These are phyloP conservation scores for Tupaia tana DNA, from an alignment of 2,113 vertebrate genomes.

Conservation along the genomic window DNA sequence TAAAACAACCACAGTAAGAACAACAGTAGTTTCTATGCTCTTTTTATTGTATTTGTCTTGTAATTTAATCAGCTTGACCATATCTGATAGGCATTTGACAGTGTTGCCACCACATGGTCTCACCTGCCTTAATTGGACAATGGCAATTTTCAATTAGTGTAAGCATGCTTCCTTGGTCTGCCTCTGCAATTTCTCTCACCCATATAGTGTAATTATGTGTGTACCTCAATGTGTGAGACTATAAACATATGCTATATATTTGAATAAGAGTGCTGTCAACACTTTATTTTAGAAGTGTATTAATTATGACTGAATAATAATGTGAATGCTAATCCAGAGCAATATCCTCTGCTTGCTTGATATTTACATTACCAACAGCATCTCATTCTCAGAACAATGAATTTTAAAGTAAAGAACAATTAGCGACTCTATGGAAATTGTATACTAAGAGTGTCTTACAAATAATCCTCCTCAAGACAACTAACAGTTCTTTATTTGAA, in stretches of 20 bases:
- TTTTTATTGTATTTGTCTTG: conserved; percentile 12
- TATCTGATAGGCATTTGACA: conserved; percentile 46
- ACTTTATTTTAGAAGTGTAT: conserved; percentile 73
- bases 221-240: conserved; percentile 75
- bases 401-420: conserved; percentile 69
- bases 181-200: conserved; percentile 68
- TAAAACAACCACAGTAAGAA: not conserved
- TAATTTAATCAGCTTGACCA: conserved; percentile 2
- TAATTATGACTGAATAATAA: conserved; percentile 79
- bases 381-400: conserved; percentile 65
- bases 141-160: conserved; percentile 63
- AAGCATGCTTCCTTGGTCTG: not conserved
- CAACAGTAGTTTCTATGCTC: not conserved
- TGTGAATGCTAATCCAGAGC: conserved; percentile 54
- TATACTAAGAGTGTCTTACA: conserved; percentile 43
- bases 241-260: conserved; percentile 79
- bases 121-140: conserved; percentile 62
- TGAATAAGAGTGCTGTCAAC: conserved; percentile 78
- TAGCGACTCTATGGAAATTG: conserved; percentile 62
- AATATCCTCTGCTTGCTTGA: conserved; percentile 13
- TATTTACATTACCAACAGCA: conserved; percentile 58
- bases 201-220: conserved; percentile 77
- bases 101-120: not conserved
- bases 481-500: conserved; percentile 60
- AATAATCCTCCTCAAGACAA: conserved; percentile 43